Conservation (phyloP, 2,113 vertebrate genomes). For the Cynopterus brachyotis region DNA sequence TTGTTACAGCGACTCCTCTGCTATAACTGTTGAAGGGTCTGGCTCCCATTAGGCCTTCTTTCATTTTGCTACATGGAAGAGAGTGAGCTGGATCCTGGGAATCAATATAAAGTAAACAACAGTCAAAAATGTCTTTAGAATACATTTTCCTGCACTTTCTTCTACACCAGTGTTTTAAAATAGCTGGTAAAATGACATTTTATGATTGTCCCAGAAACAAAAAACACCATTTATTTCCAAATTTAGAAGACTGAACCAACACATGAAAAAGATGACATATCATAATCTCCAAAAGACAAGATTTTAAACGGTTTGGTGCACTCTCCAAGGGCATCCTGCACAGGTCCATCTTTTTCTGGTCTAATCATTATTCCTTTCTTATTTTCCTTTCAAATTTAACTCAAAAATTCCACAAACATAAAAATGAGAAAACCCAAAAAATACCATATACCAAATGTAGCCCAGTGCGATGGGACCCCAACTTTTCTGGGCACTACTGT, state of each 20-base stretch:
- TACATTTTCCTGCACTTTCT: conserved; percentile 15
- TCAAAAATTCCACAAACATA: conserved; percentile 54
- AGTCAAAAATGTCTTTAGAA: conserved; percentile 38
- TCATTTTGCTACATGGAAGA: not conserved
- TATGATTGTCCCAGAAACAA: not conserved
- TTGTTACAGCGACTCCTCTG: not conserved
- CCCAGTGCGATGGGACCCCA: not conserved
- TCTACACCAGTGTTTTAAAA: conserved; percentile 37
- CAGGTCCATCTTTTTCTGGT: conserved; percentile 39
- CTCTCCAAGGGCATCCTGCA: not conserved
- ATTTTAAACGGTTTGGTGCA: not conserved
- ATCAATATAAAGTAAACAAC: not conserved
- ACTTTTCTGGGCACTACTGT: conserved; percentile 36
- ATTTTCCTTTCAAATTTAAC: conserved; percentile 22
- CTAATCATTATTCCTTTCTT: conserved; percentile 51
- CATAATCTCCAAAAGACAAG: not conserved
- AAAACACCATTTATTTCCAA: conserved; percentile 36
- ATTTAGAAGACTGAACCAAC: conserved; percentile 3
- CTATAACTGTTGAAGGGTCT: not conserved
- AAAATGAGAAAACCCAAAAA: not conserved
- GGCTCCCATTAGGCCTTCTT: not conserved
- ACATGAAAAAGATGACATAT: conserved; percentile 24
- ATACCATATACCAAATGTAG: not conserved
- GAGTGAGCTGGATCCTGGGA: not conserved
- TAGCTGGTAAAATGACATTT: not conserved